Base-by-base conservation (phyloP, 2,797 vertebrate genomes). In the Sebastes elongatus region DNA sequence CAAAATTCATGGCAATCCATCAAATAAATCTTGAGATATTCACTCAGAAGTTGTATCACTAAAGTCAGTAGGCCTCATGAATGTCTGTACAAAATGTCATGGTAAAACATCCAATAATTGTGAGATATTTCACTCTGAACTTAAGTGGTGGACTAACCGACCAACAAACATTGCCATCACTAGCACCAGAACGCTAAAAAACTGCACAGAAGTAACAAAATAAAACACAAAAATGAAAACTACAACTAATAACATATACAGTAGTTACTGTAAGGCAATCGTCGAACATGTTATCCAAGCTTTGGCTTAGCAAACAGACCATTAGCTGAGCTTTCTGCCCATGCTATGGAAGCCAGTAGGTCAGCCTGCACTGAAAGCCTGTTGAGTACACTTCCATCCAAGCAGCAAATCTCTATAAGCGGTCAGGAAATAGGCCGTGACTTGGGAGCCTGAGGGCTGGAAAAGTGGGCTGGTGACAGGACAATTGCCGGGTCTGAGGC, bases 371-470 rank as follows among this genome's bases (percentile, higher is more conserved):
- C 76, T 70, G 63, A 87, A 62, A 81, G 77, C 68, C 75, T 80
- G 71, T 27, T 27, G 73, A 87, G 63, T 56, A 76, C 69, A 74
- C 74, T 71, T 86, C 71, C 56, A 76, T 52, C 42, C 81, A 83
- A 73, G 68, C 84, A 78, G 83, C 80, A 92, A 88, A 91, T 82
- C 82, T 85, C 78, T 89, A 22, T 70, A 81, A 87, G 86, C 33
- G 8, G 55, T 76, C 63, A 71, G 69, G 79, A 90, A 87, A 84
- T 74, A 85, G 82, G 85, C 70, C 64, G 33, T 85, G 83, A 76
- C 80, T 76, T 13, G 27, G 60, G 75, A 74, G 65, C 74, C 42
- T 1, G 25, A 72, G 65, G 77, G 77, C 10, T 49, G 5, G 20
- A 53, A 90, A 83, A 75, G 74, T 68, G 70, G 63, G 53, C 62